Evolutionary conservation across 2,113 vertebrate genomes (phyloP), one percentile per base, ranked within the genome.

Genomic region (Trachemys scripta): DNA sequence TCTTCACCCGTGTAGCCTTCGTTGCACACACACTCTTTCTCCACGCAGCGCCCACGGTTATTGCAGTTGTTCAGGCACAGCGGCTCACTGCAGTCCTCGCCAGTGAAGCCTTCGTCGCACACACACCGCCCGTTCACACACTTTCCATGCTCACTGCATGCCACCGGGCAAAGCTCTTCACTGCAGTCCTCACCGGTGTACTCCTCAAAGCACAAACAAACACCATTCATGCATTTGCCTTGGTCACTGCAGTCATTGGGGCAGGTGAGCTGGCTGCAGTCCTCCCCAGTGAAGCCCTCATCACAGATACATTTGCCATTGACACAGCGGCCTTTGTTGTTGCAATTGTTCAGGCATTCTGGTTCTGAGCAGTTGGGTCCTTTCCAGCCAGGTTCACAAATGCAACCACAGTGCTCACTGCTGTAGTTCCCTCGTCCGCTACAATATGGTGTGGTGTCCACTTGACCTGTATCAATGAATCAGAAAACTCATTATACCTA

Each of bases 391-490:
- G 97, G 96, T 50, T 99, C 98, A 0, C 98, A 99, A 10, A 99
- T 0, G 2, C 98, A 99, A 79, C 98, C 98, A 0, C 98, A 99
- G 65, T 98, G 96, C 14, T 98, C 98, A 0, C 98, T 88, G 96
- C 99, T 99, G 98, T 99, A 99, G 97, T 99, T 99, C 9, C 99
- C 99, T 0, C 91, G 99, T 31, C 99, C 99, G 0, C 98, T 99
- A 98, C 99, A 99, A 88, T 99, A 99, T 2, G 99, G 99, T 4
- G 98, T 98, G 69, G 98, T 99, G 90, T 99, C 98, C 86, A 99
- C 92, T 80, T 98, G 99, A 96, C 99, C 99, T 99, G 94, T 14
- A 50, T 8, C 82, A 89, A 59, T 0, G 0, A 90, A 13, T 20
- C 56, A 82, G 82, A 91, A 57, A 69, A 14, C 2, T 29, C 6